Percentiles rank a stretch among this genome's conserved stretches.
Conservation (phyloP, 2,888 invertebrate genomes). For the Drosophila infuscata region DNA sequence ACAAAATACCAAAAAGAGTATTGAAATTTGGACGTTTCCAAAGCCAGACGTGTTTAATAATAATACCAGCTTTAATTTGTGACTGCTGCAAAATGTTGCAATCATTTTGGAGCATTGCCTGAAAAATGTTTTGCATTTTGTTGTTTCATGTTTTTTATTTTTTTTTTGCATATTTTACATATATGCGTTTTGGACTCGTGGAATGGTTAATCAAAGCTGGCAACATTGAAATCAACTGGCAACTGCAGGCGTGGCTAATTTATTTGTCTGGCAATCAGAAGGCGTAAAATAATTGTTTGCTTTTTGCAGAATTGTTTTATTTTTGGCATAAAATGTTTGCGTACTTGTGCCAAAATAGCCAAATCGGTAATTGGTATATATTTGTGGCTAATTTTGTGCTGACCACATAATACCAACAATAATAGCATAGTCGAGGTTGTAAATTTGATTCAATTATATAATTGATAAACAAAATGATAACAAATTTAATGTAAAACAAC, state of each 20-base stretch:
- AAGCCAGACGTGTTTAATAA: background rate
- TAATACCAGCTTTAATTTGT: conserved; percentile 13
- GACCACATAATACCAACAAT: conserved; percentile 41
- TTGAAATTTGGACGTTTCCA: background rate
- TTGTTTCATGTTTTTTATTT: conserved; percentile 13
- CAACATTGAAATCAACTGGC: conserved; percentile 22
- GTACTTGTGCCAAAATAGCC: conserved; percentile 18
- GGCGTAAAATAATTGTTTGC: conserved; percentile 48
- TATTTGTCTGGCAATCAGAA: conserved; percentile 69
- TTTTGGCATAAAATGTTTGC: conserved; percentile 10
- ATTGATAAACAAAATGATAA: conserved; percentile 6
- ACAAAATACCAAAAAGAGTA: background rate
- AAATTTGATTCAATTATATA: conserved; percentile 32
- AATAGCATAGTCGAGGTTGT: conserved; percentile 10
- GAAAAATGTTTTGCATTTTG: conserved; percentile 37
- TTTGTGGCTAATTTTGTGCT: conserved; percentile 69
- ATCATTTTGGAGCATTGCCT: conserved; percentile 8
- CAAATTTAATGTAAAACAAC: background rate
- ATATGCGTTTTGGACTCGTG: conserved; percentile 13
- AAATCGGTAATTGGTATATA: conserved; percentile 77
- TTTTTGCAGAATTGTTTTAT: conserved; percentile 43
- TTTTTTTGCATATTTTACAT: conserved; percentile 55
- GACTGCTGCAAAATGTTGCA: conserved; percentile 12
- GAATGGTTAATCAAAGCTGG: conserved; percentile 58
- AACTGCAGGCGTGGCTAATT: conserved; percentile 63